Evolutionary conservation across 30 jellyfish, hydroid and myxozoan species (phyloP).

Genomic region (Nemopilema nomurai): DNA sequence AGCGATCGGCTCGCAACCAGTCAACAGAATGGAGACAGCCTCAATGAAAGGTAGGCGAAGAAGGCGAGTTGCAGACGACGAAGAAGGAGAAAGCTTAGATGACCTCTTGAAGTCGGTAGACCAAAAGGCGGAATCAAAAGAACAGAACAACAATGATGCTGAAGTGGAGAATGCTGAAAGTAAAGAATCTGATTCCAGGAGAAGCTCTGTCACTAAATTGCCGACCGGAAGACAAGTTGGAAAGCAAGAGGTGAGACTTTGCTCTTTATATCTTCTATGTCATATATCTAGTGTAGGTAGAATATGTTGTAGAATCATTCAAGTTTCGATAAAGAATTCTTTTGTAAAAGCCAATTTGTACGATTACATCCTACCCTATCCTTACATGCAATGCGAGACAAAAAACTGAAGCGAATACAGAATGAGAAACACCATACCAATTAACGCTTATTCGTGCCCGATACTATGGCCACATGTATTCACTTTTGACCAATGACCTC

Average conservation of each 20-base stretch:
- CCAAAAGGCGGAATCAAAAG: conserved; percentile 25
- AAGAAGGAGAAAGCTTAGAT: conserved; percentile 49
- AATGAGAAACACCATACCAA: no score
- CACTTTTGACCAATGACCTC: no score
- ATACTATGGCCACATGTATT: no score
- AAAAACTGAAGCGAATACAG: no score
- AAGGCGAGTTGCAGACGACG: conserved; percentile 14
- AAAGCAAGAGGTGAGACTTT: conserved; percentile 18
- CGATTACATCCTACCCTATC: no score
- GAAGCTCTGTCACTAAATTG: conserved; percentile 39
- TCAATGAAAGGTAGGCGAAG: conserved; percentile 50
- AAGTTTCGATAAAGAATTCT: not conserved
- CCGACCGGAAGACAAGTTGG: conserved; percentile 49
- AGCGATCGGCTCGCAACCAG: conserved; percentile 43
- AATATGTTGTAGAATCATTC: not conserved
- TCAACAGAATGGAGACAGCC: conserved; percentile 31
- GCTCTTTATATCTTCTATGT: not conserved
- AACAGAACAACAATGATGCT: not conserved
- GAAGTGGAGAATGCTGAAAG: conserved; percentile 2
- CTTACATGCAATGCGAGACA: no score
- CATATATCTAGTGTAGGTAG: not conserved
- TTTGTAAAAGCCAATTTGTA: no score
- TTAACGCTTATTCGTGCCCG: no score
- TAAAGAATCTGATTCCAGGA: not conserved
- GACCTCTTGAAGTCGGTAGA: conserved; percentile 46